Evolutionary conservation across 30 jellyfish, hydroid and myxozoan genomes (phyloP).

Genomic region (Euphysa ruthae): DNA sequence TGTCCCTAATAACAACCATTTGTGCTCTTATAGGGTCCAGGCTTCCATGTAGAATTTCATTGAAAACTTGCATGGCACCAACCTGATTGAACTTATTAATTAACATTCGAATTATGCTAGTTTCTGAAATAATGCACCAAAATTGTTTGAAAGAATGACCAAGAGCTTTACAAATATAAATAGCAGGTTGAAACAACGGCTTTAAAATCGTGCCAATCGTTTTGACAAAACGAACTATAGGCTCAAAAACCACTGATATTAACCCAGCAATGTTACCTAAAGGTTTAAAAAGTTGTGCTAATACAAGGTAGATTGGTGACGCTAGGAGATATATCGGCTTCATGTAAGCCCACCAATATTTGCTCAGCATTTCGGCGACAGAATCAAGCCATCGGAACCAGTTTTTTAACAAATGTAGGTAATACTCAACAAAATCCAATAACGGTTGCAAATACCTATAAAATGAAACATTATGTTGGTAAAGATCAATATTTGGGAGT

Average conservation of each 20-base stretch:
- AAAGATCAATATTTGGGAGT: too few relatives aligned
- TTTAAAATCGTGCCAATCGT: slow-evolving; percentile 40
- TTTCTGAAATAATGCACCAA: slow-evolving; percentile 1
- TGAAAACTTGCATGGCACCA: slow-evolving; percentile 11
- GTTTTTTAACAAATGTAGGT: slow-evolving; percentile 41
- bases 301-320: slow-evolving; percentile 49
- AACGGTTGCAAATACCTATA: slow-evolving; percentile 62
- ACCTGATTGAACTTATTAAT: background rate
- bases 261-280: slow-evolving; percentile 52
- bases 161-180: slow-evolving; percentile 11
- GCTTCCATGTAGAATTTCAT: slow-evolving; percentile 71
- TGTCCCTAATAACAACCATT: slow-evolving; percentile 56
- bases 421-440: slow-evolving; percentile 48
- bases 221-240: slow-evolving; percentile 46
- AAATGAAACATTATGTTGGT: too few relatives aligned
- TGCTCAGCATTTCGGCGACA: slow-evolving; percentile 32
- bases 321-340: slow-evolving; percentile 65
- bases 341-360: slow-evolving; percentile 88
- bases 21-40: slow-evolving; percentile 91
- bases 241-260: slow-evolving; percentile 53
- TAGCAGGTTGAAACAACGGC: slow-evolving; percentile 56
- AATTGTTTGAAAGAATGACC: background rate
- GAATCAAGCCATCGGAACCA: slow-evolving; percentile 90
- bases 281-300: slow-evolving; percentile 69
- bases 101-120: slow-evolving; percentile 45